Conservation (phyloP, 2,113 vertebrate species). For the Oreochromis tanganicae region DNA sequence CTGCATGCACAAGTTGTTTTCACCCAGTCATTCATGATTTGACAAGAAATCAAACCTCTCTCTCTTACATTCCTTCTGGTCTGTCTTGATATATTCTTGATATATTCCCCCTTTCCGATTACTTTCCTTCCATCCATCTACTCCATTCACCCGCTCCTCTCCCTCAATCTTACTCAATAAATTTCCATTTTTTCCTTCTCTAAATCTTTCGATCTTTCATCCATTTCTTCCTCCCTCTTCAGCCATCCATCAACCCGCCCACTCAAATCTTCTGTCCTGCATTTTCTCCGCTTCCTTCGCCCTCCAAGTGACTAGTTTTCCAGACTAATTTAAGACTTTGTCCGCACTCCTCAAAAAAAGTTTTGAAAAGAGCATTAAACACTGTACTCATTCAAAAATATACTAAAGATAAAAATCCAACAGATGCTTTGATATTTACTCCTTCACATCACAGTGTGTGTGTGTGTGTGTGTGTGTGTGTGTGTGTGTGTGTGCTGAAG, state of each 20-base stretch:
- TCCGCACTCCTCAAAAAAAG: not conserved
- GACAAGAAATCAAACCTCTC: not conserved
- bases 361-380: not conserved
- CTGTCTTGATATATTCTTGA: not conserved
- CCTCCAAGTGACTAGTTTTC: not conserved
- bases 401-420: not conserved
- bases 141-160: not conserved
- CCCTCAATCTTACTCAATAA: not conserved
- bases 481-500: not conserved
- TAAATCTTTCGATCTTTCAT: not conserved
- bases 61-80: not conserved
- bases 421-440: not conserved
- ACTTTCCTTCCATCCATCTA: not conserved
- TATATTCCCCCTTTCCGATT: not conserved
- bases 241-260: not conserved
- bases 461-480: not conserved
- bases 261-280: not conserved
- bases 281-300: not conserved
- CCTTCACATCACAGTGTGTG: not conserved
- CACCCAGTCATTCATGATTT: not conserved
- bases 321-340: not conserved
- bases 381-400: not conserved
- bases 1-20: not conserved
- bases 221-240: not conserved
- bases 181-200: not conserved